These are phyloP conservation scores for Isaurus tuberculatus DNA, from an alignment of 92 coral and sea anemone species.

Conservation along the genomic window DNA sequence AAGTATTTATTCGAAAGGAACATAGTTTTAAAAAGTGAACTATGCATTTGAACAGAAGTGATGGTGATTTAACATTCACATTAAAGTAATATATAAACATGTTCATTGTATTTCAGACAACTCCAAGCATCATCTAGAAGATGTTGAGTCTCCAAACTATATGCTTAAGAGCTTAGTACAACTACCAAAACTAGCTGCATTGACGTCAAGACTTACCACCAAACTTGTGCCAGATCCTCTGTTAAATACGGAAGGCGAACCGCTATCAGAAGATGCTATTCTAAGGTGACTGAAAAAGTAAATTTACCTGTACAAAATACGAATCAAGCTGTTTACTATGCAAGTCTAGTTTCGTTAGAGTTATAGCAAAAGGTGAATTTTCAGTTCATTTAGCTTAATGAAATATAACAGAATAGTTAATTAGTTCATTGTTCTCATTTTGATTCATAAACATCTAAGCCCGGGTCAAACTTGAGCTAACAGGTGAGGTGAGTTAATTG, in stretches of 20 bases:
- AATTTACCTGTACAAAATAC: neutral
- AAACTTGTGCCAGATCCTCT: constrained; percentile 40
- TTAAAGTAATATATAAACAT: neutral
- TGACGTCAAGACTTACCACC: constrained; percentile 38
- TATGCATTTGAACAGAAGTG: no score
- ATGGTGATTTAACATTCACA: no score
- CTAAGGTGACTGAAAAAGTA: neutral
- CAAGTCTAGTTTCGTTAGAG: neutral
- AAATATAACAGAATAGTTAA: no score
- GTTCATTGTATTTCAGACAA: neutral
- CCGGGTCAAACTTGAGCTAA: no score
- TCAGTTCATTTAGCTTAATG: no score
- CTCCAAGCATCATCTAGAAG: constrained; percentile 26
- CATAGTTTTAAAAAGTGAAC: no score
- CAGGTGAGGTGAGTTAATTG: no score
- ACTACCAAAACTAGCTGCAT: constrained; percentile 12
- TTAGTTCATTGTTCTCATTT: no score
- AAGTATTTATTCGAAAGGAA: no score
- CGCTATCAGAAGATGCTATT: constrained; percentile 2
- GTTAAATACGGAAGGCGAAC: constrained; percentile 12
- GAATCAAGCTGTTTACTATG: neutral
- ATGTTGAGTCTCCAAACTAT: constrained; percentile 19
- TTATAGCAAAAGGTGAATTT: neutral
- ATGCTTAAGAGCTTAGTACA: neutral
- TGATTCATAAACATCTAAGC: no score